Conservation (phyloP, 2,113 vertebrate genomes). For the Sisor rabdophorus region DNA sequence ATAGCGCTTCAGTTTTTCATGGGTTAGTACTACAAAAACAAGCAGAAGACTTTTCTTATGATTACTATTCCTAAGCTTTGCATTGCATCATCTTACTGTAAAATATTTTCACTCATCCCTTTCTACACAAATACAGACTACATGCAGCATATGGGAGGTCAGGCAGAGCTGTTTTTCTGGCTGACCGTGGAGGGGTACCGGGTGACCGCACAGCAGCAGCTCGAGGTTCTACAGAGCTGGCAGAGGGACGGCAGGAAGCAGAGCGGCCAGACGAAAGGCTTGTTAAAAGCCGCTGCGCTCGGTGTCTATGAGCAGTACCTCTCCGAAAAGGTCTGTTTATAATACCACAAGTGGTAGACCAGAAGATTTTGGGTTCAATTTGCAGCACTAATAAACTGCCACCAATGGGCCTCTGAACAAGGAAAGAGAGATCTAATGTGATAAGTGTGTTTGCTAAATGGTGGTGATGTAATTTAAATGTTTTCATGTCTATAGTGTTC, state of each 20-base stretch:
- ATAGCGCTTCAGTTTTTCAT: conserved; percentile 99
- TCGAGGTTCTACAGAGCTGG: conserved; percentile 83
- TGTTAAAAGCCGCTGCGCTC: conserved; percentile 87
- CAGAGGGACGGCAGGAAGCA: conserved; percentile 88
- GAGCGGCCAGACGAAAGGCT: conserved; percentile 86
- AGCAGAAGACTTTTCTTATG: background rate
- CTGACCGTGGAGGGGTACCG: conserved; percentile 98
- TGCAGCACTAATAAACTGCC: no score
- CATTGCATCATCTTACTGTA: background rate
- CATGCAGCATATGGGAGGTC: conserved; percentile 94
- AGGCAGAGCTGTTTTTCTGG: conserved; percentile 98
- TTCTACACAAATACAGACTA: conserved; percentile 74
- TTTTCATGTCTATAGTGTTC: background rate
- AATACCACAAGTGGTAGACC: no score
- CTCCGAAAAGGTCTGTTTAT: conserved; percentile 77
- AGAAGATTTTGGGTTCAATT: no score
- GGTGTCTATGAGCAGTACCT: conserved; percentile 98
- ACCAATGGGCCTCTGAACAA: no score
- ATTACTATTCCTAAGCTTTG: background rate
- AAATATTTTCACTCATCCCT: background rate
- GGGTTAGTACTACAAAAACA: conserved; percentile 72
- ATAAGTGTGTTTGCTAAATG: no score
- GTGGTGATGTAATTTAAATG: no score
- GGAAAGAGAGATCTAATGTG: no score
- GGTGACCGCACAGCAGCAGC: conserved; percentile 94